phyloP scores from a whole-genome alignment of 2,113 vertebrate genomes.

The Hystrix brachyura region DNA sequence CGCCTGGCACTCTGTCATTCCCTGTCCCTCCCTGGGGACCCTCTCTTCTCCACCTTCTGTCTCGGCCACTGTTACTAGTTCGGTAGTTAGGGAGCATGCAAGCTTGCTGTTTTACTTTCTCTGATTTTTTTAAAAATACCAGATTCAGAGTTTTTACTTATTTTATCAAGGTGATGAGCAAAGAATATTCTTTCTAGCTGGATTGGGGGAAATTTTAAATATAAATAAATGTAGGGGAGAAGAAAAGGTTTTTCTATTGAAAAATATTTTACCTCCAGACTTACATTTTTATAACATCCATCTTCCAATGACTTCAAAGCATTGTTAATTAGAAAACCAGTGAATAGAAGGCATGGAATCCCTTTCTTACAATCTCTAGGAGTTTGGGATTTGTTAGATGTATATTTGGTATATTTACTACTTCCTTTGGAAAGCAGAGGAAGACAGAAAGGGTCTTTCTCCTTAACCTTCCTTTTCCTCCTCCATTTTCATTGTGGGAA shows the following conservation, averaged over 20 bases:
- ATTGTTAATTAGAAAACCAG: conserved; percentile 29
- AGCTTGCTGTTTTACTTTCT: background rate
- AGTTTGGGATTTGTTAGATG: conserved; percentile 29
- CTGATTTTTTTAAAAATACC: background rate
- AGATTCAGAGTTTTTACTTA: background rate
- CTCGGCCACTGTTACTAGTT: background rate
- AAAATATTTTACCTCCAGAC: background rate
- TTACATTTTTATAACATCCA: conserved; percentile 8
- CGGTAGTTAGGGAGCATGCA: background rate
- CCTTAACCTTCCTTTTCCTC: background rate
- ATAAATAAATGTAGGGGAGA: background rate
- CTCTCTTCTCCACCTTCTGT: background rate
- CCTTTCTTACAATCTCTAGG: no score
- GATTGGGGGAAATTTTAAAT: background rate
- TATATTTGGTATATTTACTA: conserved; percentile 61
- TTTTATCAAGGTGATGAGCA: background rate
- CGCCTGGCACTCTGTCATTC: background rate
- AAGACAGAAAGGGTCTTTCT: background rate
- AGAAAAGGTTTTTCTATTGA: background rate
- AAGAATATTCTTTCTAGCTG: background rate
- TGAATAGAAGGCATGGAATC: background rate
- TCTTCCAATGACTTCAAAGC: conserved; percentile 23
- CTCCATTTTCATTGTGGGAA: background rate
- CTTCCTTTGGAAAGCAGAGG: conserved; percentile 54
- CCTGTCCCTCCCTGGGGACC: background rate